phyloP scores from a whole-genome alignment of 2,797 vertebrate species.

The Leptodactylus fallax region DNA sequence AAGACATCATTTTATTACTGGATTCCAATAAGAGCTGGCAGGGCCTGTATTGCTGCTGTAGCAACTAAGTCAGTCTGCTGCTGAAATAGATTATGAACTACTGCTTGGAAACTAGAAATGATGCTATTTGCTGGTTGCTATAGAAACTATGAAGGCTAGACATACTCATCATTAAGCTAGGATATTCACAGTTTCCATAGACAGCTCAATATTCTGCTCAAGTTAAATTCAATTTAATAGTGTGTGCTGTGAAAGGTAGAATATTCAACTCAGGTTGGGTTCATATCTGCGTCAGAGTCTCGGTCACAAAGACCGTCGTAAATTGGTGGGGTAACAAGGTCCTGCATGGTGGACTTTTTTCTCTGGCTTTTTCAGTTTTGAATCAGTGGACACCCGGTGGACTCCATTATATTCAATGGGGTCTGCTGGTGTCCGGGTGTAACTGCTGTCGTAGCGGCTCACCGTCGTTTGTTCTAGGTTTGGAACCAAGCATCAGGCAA shows the following conservation, averaged over 20 bases:
- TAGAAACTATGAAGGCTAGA: slow-evolving; percentile 53
- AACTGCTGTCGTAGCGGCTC: no score
- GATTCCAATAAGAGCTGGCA: slow-evolving; percentile 30
- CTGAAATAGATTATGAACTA: slow-evolving; percentile 45
- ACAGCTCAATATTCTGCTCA: neutral
- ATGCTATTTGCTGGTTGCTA: slow-evolving; percentile 28
- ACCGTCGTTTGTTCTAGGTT: no score
- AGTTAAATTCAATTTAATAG: neutral
- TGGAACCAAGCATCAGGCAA: no score
- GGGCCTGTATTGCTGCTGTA: slow-evolving; percentile 42
- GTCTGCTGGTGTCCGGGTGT: no score
- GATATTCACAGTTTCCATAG: neutral
- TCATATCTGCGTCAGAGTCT: no score
- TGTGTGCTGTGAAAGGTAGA: neutral
- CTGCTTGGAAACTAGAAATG: slow-evolving; percentile 45
- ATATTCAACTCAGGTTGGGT: neutral
- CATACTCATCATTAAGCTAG: neutral
- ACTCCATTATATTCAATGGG: no score
- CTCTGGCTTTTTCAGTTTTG: no score
- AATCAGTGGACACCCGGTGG: no score
- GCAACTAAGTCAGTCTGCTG: slow-evolving; percentile 47
- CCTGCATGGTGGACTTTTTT: no score
- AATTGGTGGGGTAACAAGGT: no score
- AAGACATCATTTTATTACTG: slow-evolving; percentile 25
- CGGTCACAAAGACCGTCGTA: no score